Conservation (phyloP, 1,140 invertebrate species). For the Drosophila asahinai region DNA sequence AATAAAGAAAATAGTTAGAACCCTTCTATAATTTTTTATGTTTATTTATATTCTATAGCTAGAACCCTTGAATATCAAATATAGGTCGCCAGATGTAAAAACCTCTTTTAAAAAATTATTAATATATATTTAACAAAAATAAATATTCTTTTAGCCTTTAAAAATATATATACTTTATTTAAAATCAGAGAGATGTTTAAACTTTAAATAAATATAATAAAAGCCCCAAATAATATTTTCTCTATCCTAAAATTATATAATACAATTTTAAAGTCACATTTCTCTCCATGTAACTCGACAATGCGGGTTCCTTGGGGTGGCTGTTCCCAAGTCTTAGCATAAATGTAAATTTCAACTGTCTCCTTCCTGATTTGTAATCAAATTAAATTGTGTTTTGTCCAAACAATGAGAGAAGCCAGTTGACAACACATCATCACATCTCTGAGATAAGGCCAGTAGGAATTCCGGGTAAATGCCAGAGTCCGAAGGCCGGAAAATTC, state of each 20-base stretch:
- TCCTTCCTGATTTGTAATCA: slow-evolving; percentile 62
- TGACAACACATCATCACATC: slow-evolving; percentile 50
- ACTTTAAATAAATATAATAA: background rate
- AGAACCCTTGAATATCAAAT: no score
- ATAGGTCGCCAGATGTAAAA: no score
- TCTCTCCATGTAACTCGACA: background rate
- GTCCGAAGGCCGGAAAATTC: slow-evolving; percentile 32
- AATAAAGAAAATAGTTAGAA: no score
- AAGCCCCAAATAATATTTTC: background rate
- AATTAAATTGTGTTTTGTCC: slow-evolving; percentile 64
- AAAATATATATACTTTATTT: no score
- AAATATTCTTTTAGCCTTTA: no score
- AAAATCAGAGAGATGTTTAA: background rate
- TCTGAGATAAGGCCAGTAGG: slow-evolving; percentile 15
- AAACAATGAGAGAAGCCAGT: slow-evolving; percentile 41
- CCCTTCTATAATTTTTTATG: no score
- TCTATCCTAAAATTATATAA: background rate
- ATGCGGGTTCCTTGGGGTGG: slow-evolving; percentile 25
- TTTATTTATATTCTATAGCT: no score
- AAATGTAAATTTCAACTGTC: slow-evolving; percentile 35
- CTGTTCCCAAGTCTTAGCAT: slow-evolving; percentile 19
- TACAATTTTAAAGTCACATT: background rate
- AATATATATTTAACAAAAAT: no score
- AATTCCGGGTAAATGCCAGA: slow-evolving; percentile 32
- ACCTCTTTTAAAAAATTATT: no score